These are phyloP conservation scores for Panzeria rudis DNA, from an alignment of 2,888 invertebrate species.

Conservation along the genomic window DNA sequence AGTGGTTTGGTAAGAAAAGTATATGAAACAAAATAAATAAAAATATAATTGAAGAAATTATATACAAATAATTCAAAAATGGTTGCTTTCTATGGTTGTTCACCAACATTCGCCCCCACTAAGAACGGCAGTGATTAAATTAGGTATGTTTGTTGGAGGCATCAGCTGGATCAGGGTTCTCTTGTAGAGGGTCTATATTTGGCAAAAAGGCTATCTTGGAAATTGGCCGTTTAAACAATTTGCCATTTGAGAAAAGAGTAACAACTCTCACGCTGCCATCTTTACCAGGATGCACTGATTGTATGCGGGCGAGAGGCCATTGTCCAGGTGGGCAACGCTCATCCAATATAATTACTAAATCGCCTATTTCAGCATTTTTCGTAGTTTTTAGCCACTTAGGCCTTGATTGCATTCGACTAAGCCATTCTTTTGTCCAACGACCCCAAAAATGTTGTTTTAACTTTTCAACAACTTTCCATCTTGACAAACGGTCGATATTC, in stretches of 20 bases:
- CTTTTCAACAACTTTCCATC: slow-evolving; percentile 53
- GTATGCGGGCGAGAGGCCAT: slow-evolving; percentile 52
- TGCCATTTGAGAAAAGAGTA: too few relatives aligned
- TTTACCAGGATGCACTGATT: slow-evolving; percentile 57
- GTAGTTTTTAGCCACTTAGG: slow-evolving; percentile 19
- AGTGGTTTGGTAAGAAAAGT: too few relatives aligned
- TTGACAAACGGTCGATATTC: too few relatives aligned
- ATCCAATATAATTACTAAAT: slow-evolving; percentile 61
- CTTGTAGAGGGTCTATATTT: not conserved
- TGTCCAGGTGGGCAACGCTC: slow-evolving; percentile 51
- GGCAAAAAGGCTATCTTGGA: slow-evolving; percentile 64
- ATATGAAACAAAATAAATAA: too few relatives aligned
- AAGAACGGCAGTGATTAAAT: slow-evolving; percentile 50
- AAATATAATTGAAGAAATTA: too few relatives aligned
- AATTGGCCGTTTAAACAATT: slow-evolving; percentile 54
- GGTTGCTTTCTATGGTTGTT: too few relatives aligned
- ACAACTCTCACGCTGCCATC: slow-evolving; percentile 60
- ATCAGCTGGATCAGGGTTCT: not conserved
- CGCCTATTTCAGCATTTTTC: slow-evolving; percentile 47
- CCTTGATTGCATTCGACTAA: too few relatives aligned
- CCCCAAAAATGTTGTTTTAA: slow-evolving; percentile 68
- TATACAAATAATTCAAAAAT: too few relatives aligned
- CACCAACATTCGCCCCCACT: slow-evolving; percentile 41
- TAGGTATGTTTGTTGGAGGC: not conserved
- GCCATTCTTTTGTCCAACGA: not conserved